phyloP scores from a whole-genome alignment of 2,113 vertebrate genomes.

The Chlorodrepanis virens region DNA sequence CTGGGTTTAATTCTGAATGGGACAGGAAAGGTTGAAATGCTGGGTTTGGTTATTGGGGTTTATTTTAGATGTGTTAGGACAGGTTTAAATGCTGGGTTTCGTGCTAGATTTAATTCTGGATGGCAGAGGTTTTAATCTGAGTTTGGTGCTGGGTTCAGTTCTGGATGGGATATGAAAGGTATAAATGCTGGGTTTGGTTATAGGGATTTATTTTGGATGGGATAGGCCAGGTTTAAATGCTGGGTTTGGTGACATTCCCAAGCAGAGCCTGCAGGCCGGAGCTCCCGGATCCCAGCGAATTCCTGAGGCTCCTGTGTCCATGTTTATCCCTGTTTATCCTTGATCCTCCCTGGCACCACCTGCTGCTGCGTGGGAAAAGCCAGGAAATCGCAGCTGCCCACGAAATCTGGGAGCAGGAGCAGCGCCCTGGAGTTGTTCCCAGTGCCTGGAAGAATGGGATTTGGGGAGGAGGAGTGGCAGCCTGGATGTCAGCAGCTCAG shows the following conservation, averaged over 20 bases:
- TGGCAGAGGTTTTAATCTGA: too few relatives aligned
- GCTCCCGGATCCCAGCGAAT: rapidly evolving
- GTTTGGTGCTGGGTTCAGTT: neutral
- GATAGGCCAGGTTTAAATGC: neutral
- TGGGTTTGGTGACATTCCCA: neutral
- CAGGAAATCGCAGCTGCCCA: neutral
- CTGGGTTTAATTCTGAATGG: too few relatives aligned
- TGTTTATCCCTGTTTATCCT: neutral
- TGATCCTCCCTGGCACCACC: neutral
- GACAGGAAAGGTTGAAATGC: too few relatives aligned
- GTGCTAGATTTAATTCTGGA: rapidly evolving
- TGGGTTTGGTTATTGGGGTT: too few relatives aligned
- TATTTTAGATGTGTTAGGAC: neutral
- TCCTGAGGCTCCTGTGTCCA: neutral
- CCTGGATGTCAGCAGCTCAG: neutral
- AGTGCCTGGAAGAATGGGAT: neutral
- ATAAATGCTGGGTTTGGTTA: neutral
- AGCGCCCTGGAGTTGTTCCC: neutral
- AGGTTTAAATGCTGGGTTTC: rapidly evolving
- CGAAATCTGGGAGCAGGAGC: neutral
- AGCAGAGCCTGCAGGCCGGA: rapidly evolving
- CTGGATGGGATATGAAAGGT: rapidly evolving
- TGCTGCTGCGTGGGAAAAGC: neutral
- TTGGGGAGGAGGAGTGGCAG: neutral
- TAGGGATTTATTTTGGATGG: too few relatives aligned